phyloP scores from a whole-genome alignment of 2,888 invertebrate genomes.

The Tipula lateralis region DNA sequence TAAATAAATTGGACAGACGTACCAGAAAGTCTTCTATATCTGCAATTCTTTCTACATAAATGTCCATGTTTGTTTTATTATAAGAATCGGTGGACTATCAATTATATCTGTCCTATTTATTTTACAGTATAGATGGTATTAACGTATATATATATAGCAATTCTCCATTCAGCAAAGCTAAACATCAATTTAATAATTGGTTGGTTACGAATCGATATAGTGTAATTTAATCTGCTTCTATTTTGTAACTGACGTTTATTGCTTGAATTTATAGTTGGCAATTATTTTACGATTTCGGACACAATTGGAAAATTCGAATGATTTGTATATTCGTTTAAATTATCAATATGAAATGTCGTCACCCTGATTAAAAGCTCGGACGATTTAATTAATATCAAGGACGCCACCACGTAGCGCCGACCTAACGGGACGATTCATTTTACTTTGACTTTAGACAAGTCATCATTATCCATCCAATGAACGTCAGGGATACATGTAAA shows the following conservation, averaged over 20 bases:
- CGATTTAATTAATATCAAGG: too few relatives aligned
- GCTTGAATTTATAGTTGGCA: not conserved
- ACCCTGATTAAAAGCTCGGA: too few relatives aligned
- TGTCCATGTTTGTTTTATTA: not conserved
- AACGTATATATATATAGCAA: not conserved
- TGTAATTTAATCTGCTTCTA: not conserved
- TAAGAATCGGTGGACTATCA: not conserved
- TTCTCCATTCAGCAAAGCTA: not conserved
- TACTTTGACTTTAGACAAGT: too few relatives aligned
- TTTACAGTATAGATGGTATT: too few relatives aligned
- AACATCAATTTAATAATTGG: not conserved
- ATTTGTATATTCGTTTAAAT: too few relatives aligned
- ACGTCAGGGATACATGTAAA: too few relatives aligned
- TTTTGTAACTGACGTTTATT: not conserved
- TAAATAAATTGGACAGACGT: not conserved
- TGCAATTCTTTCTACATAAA: too few relatives aligned
- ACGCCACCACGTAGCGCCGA: too few relatives aligned
- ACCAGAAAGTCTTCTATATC: not conserved
- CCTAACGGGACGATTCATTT: too few relatives aligned
- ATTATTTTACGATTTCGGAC: not conserved
- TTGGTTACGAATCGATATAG: not conserved
- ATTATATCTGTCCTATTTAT: not conserved
- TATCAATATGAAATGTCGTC: too few relatives aligned
- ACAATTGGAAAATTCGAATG: too few relatives aligned
- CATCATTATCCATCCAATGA: too few relatives aligned